Percentiles rank a stretch among this genome's conserved stretches.
phyloP scores from a whole-genome alignment of 2,888 invertebrate genomes.

The Aphodius granarius region DNA sequence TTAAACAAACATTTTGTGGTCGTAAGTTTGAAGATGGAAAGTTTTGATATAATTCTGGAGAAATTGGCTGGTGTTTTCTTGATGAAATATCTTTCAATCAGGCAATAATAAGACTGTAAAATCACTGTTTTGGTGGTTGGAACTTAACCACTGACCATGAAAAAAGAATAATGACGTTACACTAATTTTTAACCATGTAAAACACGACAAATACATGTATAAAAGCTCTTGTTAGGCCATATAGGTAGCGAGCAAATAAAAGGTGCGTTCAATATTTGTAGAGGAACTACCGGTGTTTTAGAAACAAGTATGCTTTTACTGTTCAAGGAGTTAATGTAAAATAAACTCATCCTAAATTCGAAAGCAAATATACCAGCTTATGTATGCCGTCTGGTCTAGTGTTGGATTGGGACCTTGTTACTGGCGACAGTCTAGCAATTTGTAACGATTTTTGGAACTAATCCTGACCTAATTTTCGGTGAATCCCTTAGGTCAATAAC shows the following conservation, averaged over 20 bases:
- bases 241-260: background rate
- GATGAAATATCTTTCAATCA: too few relatives aligned
- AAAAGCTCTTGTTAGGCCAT: background rate
- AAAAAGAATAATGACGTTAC: too few relatives aligned
- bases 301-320: conserved; percentile 18
- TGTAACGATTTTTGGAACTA: background rate
- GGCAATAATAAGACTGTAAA: too few relatives aligned
- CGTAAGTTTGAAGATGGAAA: background rate
- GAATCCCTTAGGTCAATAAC: background rate
- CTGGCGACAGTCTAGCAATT: background rate
- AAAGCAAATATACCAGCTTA: background rate
- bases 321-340: conserved; percentile 20
- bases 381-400: background rate
- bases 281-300: conserved; percentile 21
- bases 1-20: background rate
- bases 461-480: background rate
- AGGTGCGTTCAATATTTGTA: background rate
- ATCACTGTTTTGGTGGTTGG: too few relatives aligned
- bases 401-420: background rate
- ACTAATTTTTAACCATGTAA: background rate
- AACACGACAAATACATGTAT: background rate
- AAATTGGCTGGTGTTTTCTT: too few relatives aligned
- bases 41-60: background rate
- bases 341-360: conserved; percentile 21
- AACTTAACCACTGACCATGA: too few relatives aligned